Base-by-base conservation (phyloP, 1,140 invertebrate genomes). In the Nephila pilipes region DNA sequence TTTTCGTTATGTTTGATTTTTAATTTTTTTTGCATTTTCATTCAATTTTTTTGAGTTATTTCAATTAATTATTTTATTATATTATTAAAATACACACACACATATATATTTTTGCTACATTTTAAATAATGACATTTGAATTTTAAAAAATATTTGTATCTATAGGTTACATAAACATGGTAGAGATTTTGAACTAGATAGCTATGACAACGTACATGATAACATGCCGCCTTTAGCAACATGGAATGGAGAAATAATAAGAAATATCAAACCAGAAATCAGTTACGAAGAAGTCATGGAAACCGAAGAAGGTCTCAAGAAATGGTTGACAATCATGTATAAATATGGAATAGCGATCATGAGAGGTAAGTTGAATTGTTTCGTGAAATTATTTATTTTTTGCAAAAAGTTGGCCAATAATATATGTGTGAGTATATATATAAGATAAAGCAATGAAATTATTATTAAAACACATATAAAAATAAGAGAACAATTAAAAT, bases 251-350 rank as follows among this genome's bases (percentile, higher is more conserved):
- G 94, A 94, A 60, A 87, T 92, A 10, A 95, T 95, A 22, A 95
- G 94, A 95, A 93, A 95, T 63, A 92, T 90, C 18, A 95, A 95
- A 38, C 95, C 95, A 20, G 95, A 95, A 94, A 94, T 95, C 14
- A 95, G 94, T 55, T 95, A 95, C 91, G 90, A 94, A 85, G 95
- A 95, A 94, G 94, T 95, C 14, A 95, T 95, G 94, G 94, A 95
- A 16, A 95, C 91, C 83, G 95, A 95, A n/a, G 94, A 94, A 93
- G 95, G 95, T 22, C 91, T 95, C 2, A 94, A 91, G 69, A 90
- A 94, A 54, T 95, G 95, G 95, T 92, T 95, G 60, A 95, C 95
- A 36, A 95, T 95, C 94, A 94, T 95, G 36, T 94, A 95, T 79
- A 95, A 95, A 92, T 95, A 94, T 94, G 95, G 95, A 20, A 92